These are phyloP conservation scores for Epinephelus moara DNA, from an alignment of 2,113 vertebrate genomes.

Conservation along the genomic window DNA sequence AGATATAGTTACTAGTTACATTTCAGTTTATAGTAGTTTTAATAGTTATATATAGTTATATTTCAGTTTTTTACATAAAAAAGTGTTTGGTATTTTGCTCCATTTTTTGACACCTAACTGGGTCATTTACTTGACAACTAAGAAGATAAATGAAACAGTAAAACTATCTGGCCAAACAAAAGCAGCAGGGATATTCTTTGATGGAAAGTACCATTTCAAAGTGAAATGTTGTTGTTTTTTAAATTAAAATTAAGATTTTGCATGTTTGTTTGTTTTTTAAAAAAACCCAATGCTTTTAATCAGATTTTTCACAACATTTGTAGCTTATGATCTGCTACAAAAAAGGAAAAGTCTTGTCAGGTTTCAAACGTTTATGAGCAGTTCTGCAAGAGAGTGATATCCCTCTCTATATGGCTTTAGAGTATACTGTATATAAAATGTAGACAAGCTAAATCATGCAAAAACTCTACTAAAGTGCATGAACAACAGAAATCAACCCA, in stretches of 20 bases:
- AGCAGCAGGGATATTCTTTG: not conserved
- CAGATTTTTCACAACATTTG: not conserved
- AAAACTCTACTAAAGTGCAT: not conserved
- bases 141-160: not conserved
- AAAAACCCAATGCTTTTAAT: not conserved
- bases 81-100: too few relatives aligned
- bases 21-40: too few relatives aligned
- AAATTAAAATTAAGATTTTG: not conserved
- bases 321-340: not conserved
- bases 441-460: not conserved
- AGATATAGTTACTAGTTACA: too few relatives aligned
- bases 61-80: too few relatives aligned
- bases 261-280: too few relatives aligned
- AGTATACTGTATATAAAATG: not conserved
- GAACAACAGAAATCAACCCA: not conserved
- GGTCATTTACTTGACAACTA: not conserved
- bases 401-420: not conserved
- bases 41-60: too few relatives aligned
- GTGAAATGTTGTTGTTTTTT: not conserved
- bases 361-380: not conserved
- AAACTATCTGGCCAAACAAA: not conserved
- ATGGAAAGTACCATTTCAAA: not conserved
- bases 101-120: too few relatives aligned
- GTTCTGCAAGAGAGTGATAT: not conserved
- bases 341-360: too few relatives aligned